A percentile compares a stretch with the other conserved stretches of the same genome.
These are phyloP conservation scores for Mesitornis unicolor DNA, from an alignment of 2,113 vertebrate species.

Conservation along the genomic window DNA sequence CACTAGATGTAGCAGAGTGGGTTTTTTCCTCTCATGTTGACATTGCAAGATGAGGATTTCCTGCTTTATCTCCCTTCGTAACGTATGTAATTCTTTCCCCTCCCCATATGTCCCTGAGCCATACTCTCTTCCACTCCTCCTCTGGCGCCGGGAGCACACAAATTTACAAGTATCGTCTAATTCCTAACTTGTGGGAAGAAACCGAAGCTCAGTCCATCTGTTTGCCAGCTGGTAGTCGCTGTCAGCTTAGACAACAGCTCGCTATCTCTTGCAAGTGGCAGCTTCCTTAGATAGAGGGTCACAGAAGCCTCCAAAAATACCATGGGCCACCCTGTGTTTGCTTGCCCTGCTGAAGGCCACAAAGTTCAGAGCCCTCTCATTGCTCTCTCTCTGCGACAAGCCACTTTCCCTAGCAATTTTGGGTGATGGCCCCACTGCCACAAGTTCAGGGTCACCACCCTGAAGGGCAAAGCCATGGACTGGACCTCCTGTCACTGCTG, in stretches of 20 bases:
- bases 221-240: not conserved
- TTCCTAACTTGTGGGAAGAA: not conserved
- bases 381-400: accelerated
- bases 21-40: not conserved
- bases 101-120: not conserved
- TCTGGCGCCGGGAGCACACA: accelerated
- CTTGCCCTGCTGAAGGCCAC: not conserved
- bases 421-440: not conserved
- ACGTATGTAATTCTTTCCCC: not conserved
- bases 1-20: not conserved
- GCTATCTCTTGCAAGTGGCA: not conserved
- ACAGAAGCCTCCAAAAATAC: not conserved
- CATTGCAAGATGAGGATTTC: not conserved
- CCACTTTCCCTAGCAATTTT: not conserved
- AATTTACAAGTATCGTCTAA: not conserved
- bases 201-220: not conserved
- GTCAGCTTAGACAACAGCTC: not conserved
- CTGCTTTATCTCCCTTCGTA: not conserved
- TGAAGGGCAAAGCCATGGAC: not conserved
- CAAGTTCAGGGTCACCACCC: not conserved
- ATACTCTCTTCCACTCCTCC: not conserved
- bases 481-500: not conserved
- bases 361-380: not conserved
- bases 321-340: not conserved
- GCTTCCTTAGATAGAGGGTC: not conserved